Evolutionary conservation across 2,113 vertebrate genomes (phyloP).

Genomic region (Nesospiza acunhae): DNA sequence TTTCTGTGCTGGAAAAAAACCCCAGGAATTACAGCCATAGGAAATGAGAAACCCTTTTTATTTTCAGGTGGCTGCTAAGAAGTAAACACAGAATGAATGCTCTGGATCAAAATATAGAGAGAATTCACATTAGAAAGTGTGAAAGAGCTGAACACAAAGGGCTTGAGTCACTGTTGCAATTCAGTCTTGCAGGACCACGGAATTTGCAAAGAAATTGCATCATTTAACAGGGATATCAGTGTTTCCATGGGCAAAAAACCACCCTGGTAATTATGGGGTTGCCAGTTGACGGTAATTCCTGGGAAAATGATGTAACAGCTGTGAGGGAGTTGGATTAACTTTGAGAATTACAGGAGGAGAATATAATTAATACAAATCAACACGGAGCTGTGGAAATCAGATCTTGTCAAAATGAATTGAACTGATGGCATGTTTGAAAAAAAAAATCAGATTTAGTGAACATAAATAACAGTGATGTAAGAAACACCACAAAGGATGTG

Average conservation of each 20-base stretch:
- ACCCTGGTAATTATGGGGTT: not conserved
- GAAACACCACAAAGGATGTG: fast-evolving
- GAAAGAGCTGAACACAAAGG: not conserved
- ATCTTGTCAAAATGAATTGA: not conserved
- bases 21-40: not conserved
- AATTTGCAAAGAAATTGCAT: not conserved
- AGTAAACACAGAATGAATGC: not conserved
- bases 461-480: not conserved
- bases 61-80: not conserved
- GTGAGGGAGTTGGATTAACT: not conserved
- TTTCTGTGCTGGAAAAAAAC: not conserved
- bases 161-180: not conserved
- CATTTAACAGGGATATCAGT: not conserved
- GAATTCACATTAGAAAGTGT: not conserved
- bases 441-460: not conserved
- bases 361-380: not conserved
- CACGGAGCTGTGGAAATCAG: not conserved
- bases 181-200: not conserved
- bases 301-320: not conserved
- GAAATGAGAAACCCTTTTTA: not conserved
- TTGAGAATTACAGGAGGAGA: not conserved
- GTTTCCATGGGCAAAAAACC: not conserved
- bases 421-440: not conserved
- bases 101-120: fast-evolving
- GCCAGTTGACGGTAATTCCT: not conserved